Conservation (phyloP, 2,113 vertebrate genomes). For the Pao palembangensis region DNA sequence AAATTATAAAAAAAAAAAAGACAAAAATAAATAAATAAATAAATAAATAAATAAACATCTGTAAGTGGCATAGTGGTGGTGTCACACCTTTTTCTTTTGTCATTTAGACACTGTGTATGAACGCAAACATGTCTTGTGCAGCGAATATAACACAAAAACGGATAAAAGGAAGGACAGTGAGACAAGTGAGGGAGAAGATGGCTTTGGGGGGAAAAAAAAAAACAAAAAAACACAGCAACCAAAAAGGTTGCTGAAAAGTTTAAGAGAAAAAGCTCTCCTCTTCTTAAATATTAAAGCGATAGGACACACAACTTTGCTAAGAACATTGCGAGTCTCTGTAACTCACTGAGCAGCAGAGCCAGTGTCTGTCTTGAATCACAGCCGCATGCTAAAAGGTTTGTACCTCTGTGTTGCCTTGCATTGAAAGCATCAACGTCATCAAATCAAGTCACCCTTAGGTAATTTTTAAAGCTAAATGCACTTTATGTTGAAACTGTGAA, state of each 20-base stretch:
- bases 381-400: constrained; percentile 54
- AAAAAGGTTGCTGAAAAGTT: constrained; percentile 51
- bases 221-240: constrained; percentile 42
- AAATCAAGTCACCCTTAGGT: constrained; percentile 48
- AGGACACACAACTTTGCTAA: constrained; percentile 59
- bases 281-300: constrained; percentile 73
- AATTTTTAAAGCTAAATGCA: constrained; percentile 43
- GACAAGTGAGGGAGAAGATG: constrained; percentile 7
- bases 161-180: constrained; percentile 11
- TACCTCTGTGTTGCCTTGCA: constrained; percentile 27
- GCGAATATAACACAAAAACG: constrained; percentile 40
- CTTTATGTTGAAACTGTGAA: constrained; percentile 51
- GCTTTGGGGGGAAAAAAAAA: constrained; percentile 19
- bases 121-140: constrained; percentile 10
- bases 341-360: constrained; percentile 17
- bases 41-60: not conserved
- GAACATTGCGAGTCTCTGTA: constrained; percentile 45
- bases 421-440: constrained; percentile 49
- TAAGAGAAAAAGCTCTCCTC: constrained; percentile 60
- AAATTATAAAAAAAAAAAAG: not conserved
- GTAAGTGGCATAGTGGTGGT: not conserved
- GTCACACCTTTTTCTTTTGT: constrained; percentile 3
- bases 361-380: not conserved
- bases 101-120: constrained; percentile 20
- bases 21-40: no score